A percentile compares a stretch with the other conserved stretches of the same genome.
These are phyloP conservation scores for Oreohelix idahoensis DNA, from an alignment of 1,140 invertebrate species.

Conservation along the genomic window DNA sequence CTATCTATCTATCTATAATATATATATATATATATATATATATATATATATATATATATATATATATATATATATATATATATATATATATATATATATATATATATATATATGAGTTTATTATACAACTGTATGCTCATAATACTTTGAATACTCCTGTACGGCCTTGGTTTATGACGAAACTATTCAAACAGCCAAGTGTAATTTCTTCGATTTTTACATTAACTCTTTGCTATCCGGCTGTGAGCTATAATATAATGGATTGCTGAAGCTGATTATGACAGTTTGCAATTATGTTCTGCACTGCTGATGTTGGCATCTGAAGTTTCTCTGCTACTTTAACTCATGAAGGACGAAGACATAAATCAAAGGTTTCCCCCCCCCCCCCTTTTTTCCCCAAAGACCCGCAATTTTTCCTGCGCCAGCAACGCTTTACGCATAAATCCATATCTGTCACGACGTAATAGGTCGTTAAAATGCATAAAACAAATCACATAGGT, in stretches of 20 bases:
- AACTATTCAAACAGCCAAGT: neutral
- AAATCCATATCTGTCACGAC: neutral
- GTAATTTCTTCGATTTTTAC: neutral
- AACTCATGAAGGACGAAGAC: neutral
- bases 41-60: no score
- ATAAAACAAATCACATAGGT: neutral
- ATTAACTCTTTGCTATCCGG: neutral
- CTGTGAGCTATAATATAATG: neutral
- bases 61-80: no score
- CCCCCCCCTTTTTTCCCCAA: neutral
- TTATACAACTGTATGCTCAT: no score
- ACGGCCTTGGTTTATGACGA: neutral
- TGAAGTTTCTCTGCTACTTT: neutral
- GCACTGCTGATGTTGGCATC: neutral
- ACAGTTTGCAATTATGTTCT: neutral
- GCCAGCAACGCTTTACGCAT: neutral
- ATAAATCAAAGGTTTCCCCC: neutral
- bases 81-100: no score
- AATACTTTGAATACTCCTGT: neutral
- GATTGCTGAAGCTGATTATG: neutral
- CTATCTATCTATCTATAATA: no score
- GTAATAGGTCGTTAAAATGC: neutral
- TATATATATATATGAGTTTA: no score
- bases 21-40: no score
- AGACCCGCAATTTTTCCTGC: neutral